Base-by-base conservation (phyloP, 2,888 invertebrate species). In the Alcis repandata region DNA sequence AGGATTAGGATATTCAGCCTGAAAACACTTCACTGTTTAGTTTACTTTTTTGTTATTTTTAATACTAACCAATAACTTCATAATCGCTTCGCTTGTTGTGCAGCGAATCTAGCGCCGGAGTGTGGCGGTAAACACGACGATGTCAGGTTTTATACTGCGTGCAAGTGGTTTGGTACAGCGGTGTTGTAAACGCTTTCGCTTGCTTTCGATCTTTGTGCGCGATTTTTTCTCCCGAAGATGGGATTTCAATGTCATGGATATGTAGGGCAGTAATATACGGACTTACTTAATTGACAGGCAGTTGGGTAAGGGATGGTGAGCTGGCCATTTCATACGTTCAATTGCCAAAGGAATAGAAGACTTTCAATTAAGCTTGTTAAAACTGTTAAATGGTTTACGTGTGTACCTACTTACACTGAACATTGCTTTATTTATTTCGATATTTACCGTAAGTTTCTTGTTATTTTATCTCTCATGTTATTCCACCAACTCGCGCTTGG, bases 11-110 rank as follows among this genome's bases (percentile, higher is more conserved):
- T 49, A 32, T 32, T 49, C 20, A 38, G 13, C 51, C 8, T 75
- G 70, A 57, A 41, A 17, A 32, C 77, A 79, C 76, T 76, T 69
- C 56, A 70, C 40, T 66, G 48, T 68, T 65, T 58, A 61, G 22
- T 59, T 38, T 40, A 49, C 11, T 46, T 54, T 43, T 40, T 40
- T n/a, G 0, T 57, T 63, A 49, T 62, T 60, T 46, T 68, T 73
- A 73, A 64, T 88, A 92, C 92, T 89, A 84, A 93, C 93, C 93
- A 92, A 82, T 85, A 92, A 83, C 85, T 88, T 92, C 93, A 93
- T 92, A 22, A 70, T 93, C 93, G 92, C 93, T 87, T 92, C 81
- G 86, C 89, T 88, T 75, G 86, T 78, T 79, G 81, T 85, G 84
- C 87, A 92, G 92, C 92, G 92, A 92, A 88, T 87, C 40, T 66